Evolutionary conservation across 2,113 vertebrate genomes (phyloP).

Genomic region (Neotragus pygmaeus): DNA sequence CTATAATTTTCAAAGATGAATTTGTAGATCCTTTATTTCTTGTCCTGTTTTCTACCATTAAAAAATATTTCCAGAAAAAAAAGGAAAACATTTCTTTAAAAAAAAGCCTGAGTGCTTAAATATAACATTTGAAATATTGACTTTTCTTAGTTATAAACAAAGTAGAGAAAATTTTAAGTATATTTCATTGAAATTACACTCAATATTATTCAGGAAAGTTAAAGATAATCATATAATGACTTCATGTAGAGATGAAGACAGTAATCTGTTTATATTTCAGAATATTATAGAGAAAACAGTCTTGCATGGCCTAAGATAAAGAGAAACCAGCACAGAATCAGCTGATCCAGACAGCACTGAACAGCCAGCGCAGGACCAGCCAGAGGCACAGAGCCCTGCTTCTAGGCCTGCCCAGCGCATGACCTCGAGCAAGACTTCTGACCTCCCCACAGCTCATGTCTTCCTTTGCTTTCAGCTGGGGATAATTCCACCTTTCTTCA

Average conservation of each 20-base stretch:
- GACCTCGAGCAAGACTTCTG: not conserved
- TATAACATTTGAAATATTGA: not conserved
- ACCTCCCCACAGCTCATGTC: not conserved
- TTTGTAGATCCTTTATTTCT: not conserved
- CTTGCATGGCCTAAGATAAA: not conserved
- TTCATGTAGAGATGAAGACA: not conserved
- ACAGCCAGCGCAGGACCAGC: no score
- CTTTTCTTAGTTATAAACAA: not conserved
- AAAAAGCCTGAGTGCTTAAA: not conserved
- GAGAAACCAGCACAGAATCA: not conserved
- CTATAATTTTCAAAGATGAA: constrained; percentile 14
- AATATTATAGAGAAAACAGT: not conserved
- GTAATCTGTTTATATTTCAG: not conserved
- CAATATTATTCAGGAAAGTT: not conserved
- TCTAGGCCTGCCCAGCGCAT: not conserved
- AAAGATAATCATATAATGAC: not conserved
- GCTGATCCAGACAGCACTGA: not conserved
- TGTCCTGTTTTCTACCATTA: not conserved
- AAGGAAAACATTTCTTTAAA: not conserved
- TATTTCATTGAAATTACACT: not conserved
- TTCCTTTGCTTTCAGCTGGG: not conserved
- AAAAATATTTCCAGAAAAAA: not conserved
- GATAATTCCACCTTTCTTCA: not conserved
- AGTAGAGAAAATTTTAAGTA: not conserved
- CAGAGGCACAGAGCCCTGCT: not conserved